Conservation (phyloP, 2,797 vertebrate genomes). For the Hylomyscus alleni region DNA sequence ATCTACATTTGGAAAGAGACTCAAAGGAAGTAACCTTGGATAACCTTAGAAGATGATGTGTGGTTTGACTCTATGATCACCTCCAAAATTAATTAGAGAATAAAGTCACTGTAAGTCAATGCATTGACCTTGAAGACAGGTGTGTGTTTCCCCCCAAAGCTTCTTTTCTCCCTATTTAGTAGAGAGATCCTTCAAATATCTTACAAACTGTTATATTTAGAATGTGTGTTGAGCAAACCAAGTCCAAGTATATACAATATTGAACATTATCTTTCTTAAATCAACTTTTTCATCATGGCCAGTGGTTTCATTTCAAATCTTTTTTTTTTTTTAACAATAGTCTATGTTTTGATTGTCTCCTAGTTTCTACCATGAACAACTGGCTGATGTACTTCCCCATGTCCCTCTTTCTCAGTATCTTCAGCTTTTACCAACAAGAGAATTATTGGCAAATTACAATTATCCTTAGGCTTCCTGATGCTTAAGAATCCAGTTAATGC, state of each 20-base stretch:
- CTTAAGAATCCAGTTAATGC: not conserved
- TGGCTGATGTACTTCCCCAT: not conserved
- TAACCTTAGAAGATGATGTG: not conserved
- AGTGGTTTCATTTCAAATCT: conserved; percentile 7
- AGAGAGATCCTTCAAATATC: not conserved
- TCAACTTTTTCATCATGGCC: not conserved
- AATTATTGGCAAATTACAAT: not conserved
- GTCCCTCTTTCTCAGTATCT: not conserved
- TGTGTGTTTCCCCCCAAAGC: conserved; percentile 8
- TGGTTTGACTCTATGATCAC: not conserved
- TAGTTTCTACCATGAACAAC: not conserved
- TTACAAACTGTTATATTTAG: conserved; percentile 7
- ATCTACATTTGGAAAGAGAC: not conserved
- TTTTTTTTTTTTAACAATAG: not conserved
- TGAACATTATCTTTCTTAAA: not conserved
- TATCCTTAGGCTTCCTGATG: not conserved
- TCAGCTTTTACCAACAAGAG: not conserved
- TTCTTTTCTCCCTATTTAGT: not conserved
- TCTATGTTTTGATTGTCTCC: not conserved
- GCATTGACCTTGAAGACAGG: not conserved
- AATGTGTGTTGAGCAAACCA: not conserved
- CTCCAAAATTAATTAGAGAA: conserved; percentile 40
- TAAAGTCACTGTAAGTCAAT: not conserved
- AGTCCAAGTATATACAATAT: not conserved
- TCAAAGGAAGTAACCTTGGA: not conserved